Evolutionary conservation across 2,113 vertebrate genomes (phyloP), one percentile per base, ranked within the genome.

Genomic region (Vulpes ferrilata): DNA sequence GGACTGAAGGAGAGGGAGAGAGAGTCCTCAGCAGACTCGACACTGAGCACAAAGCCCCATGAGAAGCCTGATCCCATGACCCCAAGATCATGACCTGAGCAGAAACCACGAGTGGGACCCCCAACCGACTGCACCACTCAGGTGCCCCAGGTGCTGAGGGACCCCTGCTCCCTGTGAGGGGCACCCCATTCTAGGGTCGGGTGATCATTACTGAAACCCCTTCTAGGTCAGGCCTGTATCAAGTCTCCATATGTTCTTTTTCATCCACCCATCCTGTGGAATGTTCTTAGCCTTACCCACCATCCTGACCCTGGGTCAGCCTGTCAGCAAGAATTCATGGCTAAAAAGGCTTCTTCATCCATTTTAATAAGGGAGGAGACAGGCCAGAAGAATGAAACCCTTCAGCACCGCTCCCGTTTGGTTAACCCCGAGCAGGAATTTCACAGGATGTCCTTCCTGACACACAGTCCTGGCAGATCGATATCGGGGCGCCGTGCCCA

Each of bases 401-500:
- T 79, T 93, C 60, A 86, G 82, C 81, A 67, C 79, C 48, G 55
- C 51, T 95, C 73, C 57, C 53, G 0, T 71, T 25, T 76, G 79
- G 69, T 88, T 35, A 88, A 59, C 48, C 59, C 69, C 35, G 80
- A 76, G 79, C 59, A 93, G 69, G 89, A 95, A 95, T 90, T 73
- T 87, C 89, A 83, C 95, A 97, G 83, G 90, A 84, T 96, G 90
- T 97, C 97, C 94, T 96, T 92, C 69, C 62, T 90, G 59, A 90
- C 83, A 51, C 76, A 76, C 38, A 93, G 48, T 60, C 65, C 62
- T 85, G 55, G 67, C 51, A 95, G 93, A 86, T 51, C 30, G 38
- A 76, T 62, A 51, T 30, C 32, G 59, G 35, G 74, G 87, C 30
- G 0, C 22, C 35, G 12, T 23, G 95, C 83, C 94, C 92, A 84